Evolutionary conservation across 2,888 invertebrate genomes (phyloP).

Genomic region (Oasisia sp.): DNA sequence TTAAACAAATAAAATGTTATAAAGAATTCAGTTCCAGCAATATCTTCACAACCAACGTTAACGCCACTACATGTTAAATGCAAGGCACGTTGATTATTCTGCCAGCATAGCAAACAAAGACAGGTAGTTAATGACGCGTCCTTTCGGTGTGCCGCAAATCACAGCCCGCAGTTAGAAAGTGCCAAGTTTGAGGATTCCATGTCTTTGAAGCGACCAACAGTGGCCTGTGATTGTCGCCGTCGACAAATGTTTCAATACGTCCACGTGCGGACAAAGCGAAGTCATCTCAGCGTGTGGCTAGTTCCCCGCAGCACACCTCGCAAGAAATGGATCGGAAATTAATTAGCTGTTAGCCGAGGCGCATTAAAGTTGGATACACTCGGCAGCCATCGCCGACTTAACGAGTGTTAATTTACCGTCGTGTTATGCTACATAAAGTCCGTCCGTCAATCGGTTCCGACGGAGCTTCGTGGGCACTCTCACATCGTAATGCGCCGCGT

Average conservation of each 20-base stretch:
- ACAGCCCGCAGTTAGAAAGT: neutral
- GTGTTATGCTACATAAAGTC: neutral
- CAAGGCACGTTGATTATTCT: neutral
- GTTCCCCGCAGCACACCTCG: neutral
- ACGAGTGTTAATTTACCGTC: slow-evolving; percentile 9
- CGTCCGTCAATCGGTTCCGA: neutral
- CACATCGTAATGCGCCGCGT: neutral
- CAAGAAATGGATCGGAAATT: slow-evolving; percentile 17
- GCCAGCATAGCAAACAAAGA: neutral
- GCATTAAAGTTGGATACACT: neutral
- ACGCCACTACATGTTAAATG: neutral
- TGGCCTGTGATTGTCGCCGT: neutral
- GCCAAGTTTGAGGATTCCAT: neutral
- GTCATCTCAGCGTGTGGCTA: neutral
- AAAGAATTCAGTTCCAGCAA: neutral
- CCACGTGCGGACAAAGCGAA: neutral
- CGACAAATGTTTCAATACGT: neutral
- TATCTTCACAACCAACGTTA: neutral
- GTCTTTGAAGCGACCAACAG: neutral
- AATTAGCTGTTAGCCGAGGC: slow-evolving; percentile 5
- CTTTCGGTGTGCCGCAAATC: neutral
- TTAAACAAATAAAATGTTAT: neutral
- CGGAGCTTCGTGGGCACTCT: neutral
- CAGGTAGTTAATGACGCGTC: neutral
- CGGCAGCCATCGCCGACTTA: neutral